A percentile compares a stretch with the other conserved stretches of the same genome.
These are phyloP conservation scores for Craseonycteris thonglongyai DNA, from an alignment of 2,113 vertebrate species.

Conservation along the genomic window DNA sequence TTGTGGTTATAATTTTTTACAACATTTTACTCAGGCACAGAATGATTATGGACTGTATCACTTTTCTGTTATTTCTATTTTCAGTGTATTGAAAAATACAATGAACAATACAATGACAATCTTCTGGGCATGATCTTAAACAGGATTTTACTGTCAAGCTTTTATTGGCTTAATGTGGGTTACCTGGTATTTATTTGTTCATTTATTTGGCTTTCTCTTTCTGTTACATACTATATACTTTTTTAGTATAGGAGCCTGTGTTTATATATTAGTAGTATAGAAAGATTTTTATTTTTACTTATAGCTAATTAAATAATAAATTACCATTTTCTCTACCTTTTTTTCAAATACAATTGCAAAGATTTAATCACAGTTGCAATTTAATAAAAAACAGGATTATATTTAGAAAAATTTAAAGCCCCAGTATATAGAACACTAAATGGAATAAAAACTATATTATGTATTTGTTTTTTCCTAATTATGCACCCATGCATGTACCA, in stretches of 20 bases:
- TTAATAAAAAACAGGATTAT: background rate
- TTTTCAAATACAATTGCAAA: background rate
- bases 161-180: background rate
- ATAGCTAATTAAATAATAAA: background rate
- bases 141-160: conserved; percentile 32
- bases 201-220: background rate
- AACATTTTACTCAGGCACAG: conserved; percentile 43
- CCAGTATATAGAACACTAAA: background rate
- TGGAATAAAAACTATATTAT: background rate
- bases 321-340: background rate
- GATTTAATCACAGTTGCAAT: background rate
- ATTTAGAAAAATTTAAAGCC: background rate
- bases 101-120: conserved; percentile 17
- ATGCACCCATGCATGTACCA: background rate
- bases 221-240: background rate
- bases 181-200: background rate
- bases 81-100: conserved; percentile 46
- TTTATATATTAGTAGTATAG: background rate
- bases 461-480: background rate
- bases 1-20: conserved; percentile 50
- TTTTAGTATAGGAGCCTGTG: background rate
- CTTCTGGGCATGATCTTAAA: background rate
- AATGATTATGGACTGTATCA: conserved; percentile 32
- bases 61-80: conserved; percentile 51
- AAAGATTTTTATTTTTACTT: background rate